These are phyloP conservation scores for Rafetus swinhoei DNA, from an alignment of 2,113 vertebrate genomes.

Conservation along the genomic window DNA sequence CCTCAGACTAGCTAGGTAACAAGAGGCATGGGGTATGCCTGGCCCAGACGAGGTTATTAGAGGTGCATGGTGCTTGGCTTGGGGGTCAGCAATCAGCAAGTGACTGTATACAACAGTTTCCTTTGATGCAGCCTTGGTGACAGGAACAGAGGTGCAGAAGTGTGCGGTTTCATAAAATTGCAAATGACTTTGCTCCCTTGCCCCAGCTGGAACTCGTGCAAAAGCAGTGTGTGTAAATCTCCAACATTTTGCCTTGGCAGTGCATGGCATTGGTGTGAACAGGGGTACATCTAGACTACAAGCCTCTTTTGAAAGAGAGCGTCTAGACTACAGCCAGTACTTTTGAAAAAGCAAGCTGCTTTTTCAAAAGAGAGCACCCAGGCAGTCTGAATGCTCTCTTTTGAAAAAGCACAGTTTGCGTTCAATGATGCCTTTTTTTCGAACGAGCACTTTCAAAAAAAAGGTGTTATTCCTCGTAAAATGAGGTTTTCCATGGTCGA, in stretches of 20 bases:
- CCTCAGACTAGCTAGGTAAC: background rate
- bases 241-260: background rate
- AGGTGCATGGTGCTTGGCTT: background rate
- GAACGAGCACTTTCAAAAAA: too few relatives aligned
- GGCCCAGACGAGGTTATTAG: rapidly evolving
- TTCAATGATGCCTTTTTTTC: too few relatives aligned
- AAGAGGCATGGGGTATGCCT: background rate
- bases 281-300: too few relatives aligned
- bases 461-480: too few relatives aligned
- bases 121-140: background rate
- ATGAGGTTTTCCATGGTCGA: too few relatives aligned
- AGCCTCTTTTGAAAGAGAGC: too few relatives aligned
- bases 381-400: too few relatives aligned
- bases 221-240: rapidly evolving
- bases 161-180: background rate
- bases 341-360: too few relatives aligned
- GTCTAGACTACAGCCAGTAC: too few relatives aligned
- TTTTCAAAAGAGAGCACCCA: too few relatives aligned
- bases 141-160: background rate
- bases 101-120: background rate
- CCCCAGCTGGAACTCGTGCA: background rate
- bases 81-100: background rate
- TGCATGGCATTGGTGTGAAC: background rate
- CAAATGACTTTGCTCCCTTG: background rate
- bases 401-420: too few relatives aligned